These are phyloP conservation scores for Rallus crepitans DNA, from an alignment of 2,797 vertebrate species.

Conservation along the genomic window DNA sequence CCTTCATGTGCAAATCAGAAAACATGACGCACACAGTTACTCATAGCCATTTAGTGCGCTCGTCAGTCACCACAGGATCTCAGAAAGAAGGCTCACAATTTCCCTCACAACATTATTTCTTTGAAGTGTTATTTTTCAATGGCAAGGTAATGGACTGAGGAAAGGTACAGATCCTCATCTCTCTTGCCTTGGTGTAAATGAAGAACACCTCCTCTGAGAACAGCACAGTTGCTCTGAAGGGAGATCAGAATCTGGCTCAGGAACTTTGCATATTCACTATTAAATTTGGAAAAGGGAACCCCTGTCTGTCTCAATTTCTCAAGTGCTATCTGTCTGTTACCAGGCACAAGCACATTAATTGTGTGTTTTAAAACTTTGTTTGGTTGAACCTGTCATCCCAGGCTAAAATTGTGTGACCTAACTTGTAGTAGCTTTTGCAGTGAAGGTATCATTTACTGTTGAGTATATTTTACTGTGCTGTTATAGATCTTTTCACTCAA, in stretches of 20 bases:
- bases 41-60: not conserved
- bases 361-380: slow-evolving; percentile 67
- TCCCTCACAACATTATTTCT: not conserved
- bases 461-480: slow-evolving; percentile 73
- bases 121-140: not conserved
- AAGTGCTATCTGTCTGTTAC: slow-evolving; percentile 21
- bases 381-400: slow-evolving; percentile 82
- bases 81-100: not conserved
- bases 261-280: slow-evolving; percentile 58
- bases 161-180: slow-evolving; percentile 16
- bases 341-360: not conserved
- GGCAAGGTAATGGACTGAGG: not conserved
- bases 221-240: not conserved
- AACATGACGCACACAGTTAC: not conserved
- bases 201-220: not conserved
- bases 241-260: slow-evolving; percentile 30
- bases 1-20: slow-evolving; percentile 51
- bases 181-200: not conserved
- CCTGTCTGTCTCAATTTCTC: slow-evolving; percentile 60
- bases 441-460: slow-evolving; percentile 77
- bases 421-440: slow-evolving; percentile 63
- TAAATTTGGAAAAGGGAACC: slow-evolving; percentile 62
- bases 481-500: slow-evolving; percentile 82
- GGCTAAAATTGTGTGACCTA: slow-evolving; percentile 71
- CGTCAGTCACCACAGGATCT: not conserved